A percentile compares a stretch with the other conserved stretches of the same genome.
phyloP scores from a whole-genome alignment of 1,140 invertebrate genomes.

The Diabrotica undecimpunctata region DNA sequence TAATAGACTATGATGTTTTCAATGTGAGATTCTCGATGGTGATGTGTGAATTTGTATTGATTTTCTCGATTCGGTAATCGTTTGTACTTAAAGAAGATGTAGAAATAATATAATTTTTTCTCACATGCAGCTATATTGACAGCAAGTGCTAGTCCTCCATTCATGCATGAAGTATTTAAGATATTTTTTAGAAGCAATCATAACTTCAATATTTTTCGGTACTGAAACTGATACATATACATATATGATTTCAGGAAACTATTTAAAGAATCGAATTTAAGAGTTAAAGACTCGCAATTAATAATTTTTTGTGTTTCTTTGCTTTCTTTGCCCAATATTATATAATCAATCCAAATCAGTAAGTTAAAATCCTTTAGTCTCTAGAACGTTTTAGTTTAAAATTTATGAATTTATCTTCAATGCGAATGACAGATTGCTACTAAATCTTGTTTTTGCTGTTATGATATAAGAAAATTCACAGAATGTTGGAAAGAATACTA shows the following conservation, averaged over 20 bases:
- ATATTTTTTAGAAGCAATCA: background rate
- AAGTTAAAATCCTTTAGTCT: too few species aligned
- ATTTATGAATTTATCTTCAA: too few species aligned
- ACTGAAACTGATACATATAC: background rate
- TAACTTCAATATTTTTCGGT: background rate
- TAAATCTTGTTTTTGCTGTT: too few species aligned
- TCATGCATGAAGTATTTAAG: background rate
- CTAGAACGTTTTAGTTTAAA: too few species aligned
- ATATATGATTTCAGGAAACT: background rate
- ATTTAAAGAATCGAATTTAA: conserved; percentile 13
- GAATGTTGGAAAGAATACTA: too few species aligned
- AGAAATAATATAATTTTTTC: background rate
- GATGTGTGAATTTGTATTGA: background rate
- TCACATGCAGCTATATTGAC: background rate
- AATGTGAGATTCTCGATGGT: conserved; percentile 33
- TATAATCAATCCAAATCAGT: too few species aligned
- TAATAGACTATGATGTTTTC: conserved; percentile 22
- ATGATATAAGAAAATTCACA: too few species aligned
- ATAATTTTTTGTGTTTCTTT: background rate
- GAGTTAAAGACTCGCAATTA: conserved; percentile 1
- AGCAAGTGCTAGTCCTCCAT: background rate
- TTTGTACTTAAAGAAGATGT: conserved; percentile 1
- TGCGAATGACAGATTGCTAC: too few species aligned
- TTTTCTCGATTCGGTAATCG: background rate
- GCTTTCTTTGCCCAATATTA: too few species aligned